A percentile compares a stretch with the other conserved stretches of the same genome.
Evolutionary conservation across 1,140 invertebrate species (phyloP).

Genomic region (Hycleus phaleratus): DNA sequence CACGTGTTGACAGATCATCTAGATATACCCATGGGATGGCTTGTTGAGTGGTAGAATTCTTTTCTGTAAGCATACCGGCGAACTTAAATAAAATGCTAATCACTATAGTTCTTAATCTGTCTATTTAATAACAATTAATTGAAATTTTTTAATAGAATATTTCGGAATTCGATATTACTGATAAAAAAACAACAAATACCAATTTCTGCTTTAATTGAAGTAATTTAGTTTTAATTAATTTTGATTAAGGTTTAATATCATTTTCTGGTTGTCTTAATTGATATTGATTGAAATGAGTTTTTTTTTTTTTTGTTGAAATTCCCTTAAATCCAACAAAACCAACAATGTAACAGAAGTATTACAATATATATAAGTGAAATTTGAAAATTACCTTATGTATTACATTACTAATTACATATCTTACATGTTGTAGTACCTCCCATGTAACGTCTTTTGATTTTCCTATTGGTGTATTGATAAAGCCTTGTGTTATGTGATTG

Average conservation of each 20-base stretch:
- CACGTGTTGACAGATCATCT: conserved; percentile 29
- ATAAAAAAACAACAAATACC: too few relatives aligned
- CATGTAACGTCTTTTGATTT: conserved; percentile 40
- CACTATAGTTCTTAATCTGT: too few relatives aligned
- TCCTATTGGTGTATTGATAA: conserved; percentile 38
- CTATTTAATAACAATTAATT: too few relatives aligned
- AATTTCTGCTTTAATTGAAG: neutral
- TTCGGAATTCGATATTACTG: neutral
- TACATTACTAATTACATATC: conserved; percentile 41
- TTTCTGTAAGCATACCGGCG: neutral
- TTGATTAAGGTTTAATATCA: neutral
- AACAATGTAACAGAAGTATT: neutral
- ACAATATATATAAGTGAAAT: neutral
- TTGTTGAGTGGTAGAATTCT: neutral
- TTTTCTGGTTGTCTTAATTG: neutral
- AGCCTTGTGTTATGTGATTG: conserved; percentile 34
- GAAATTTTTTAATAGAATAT: too few relatives aligned
- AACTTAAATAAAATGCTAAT: too few relatives aligned
- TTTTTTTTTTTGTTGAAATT: neutral
- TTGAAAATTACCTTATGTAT: conserved; percentile 35
- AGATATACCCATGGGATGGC: conserved; percentile 19
- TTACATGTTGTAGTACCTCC: conserved; percentile 37
- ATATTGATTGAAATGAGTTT: neutral
- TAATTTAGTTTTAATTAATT: neutral
- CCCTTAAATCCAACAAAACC: neutral